Evolutionary conservation across 64 coral and sea anemone genomes (phyloP), one percentile per base, ranked within the genome.

Genomic region (Stichodactyla mertensii): DNA sequence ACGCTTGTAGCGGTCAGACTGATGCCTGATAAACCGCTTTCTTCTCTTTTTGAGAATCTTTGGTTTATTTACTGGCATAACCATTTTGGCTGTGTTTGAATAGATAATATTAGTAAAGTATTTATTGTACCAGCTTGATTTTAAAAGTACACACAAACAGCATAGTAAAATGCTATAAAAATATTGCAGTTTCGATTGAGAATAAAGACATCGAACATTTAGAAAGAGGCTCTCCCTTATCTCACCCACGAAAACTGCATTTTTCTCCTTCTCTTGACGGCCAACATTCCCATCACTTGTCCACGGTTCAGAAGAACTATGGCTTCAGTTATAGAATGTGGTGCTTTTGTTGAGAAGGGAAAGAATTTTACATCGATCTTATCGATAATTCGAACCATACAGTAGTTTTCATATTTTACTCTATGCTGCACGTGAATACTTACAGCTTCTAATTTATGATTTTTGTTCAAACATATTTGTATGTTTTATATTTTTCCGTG

Each of bases 111-210:
- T 20, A 18, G 10, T 64, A 31, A 66, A 66, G 9, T 22, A 22
- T n/a, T 66, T 9, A 1, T 66, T 66, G 36, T 45, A 45, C 36
- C 36, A 45, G 36, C 36, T 45, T 45, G 36, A 45, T 45, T 45
- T 45, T 45, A 45, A 45, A 45, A 45, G 36, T 45, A 45, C 36
- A 45, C 3, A 45, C 1, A 23, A n/a, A 66, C 2, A 22, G 6
- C 45, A 60, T 27, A 31, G 52, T 26, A 7, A 88, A 88, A 83
- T 84, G 13, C 3, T 83, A 61, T 31, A 61, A 85, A 15, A 16
- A 64, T 99, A 93, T 99, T 87, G 96, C 96, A 99, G 89, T 89
- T 87, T 92, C 88, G 90, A 99, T 95, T 99, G 96, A 99, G 93
- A 90, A 36, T 89, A 89, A 88, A 88, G 78, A 84, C 96, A 99